A percentile compares a stretch with the other conserved stretches of the same genome.
phyloP scores from a whole-genome alignment of 2,113 vertebrate species.

The Chroicocephalus ridibundus region DNA sequence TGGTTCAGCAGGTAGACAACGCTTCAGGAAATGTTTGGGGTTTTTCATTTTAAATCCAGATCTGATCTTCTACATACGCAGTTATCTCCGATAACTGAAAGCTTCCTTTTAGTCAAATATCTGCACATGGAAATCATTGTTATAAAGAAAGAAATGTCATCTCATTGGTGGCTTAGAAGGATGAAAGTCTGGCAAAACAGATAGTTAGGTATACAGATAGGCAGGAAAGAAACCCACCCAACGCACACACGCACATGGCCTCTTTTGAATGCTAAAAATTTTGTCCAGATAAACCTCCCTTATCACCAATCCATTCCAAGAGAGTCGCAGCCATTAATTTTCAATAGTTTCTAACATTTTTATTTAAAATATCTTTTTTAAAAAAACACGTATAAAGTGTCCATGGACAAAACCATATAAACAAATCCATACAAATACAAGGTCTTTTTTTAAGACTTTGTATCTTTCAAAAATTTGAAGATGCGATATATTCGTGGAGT shows the following conservation, averaged over 20 bases:
- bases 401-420: background rate
- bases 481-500: background rate
- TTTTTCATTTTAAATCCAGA: background rate
- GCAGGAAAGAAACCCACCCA: background rate
- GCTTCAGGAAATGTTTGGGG: background rate
- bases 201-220: background rate
- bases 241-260: no score
- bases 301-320: background rate
- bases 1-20: background rate
- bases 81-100: background rate
- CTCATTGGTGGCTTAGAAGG: background rate
- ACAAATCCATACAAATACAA: background rate
- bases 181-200: background rate
- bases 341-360: background rate
- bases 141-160: background rate
- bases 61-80: background rate
- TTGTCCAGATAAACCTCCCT: background rate
- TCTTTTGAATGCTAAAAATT: background rate
- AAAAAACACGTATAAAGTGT: background rate
- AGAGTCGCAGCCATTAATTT: background rate
- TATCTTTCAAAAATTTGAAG: background rate
- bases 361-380: background rate
- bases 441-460: accelerated
- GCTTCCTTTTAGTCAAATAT: background rate
- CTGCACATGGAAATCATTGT: background rate